These are phyloP conservation scores for Epinephelus malabaricus DNA, from an alignment of 2,797 vertebrate genomes.

Conservation along the genomic window DNA sequence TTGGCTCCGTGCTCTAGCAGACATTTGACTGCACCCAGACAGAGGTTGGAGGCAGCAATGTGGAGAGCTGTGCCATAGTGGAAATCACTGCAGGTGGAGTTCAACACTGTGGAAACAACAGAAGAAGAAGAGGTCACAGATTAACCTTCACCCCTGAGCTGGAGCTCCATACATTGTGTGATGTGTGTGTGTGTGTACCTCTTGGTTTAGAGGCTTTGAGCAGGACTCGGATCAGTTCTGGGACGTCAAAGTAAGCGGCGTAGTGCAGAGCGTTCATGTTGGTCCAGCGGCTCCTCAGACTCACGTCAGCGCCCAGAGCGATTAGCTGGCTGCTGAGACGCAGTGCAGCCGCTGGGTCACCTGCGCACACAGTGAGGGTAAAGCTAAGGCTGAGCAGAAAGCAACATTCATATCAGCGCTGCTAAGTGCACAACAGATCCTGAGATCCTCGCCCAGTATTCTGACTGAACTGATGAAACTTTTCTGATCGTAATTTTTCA, in stretches of 20 bases:
- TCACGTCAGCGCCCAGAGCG: constrained; percentile 89
- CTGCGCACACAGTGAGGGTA: constrained; percentile 62
- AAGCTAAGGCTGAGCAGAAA: background rate
- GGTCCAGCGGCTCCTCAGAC: constrained; percentile 94
- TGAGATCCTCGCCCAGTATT: no score
- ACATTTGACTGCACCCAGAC: constrained; percentile 93
- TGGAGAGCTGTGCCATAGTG: constrained; percentile 94
- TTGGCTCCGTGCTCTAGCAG: constrained; percentile 94
- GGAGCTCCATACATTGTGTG: background rate
- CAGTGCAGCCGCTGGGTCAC: constrained; percentile 90
- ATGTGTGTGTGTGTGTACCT: constrained; percentile 79
- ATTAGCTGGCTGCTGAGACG: constrained; percentile 91
- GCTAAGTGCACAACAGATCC: no score
- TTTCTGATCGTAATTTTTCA: no score
- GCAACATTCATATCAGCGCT: background rate
- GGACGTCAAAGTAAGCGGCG: constrained; percentile 94
- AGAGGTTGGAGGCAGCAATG: constrained; percentile 95
- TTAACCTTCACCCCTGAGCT: background rate
- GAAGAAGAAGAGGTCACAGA: background rate
- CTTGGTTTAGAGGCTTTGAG: constrained; percentile 90
- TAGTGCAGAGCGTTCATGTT: constrained; percentile 97
- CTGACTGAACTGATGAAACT: background rate
- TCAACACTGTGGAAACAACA: constrained; percentile 86
- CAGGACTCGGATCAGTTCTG: constrained; percentile 91
- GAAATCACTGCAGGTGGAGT: constrained; percentile 95